Base-by-base conservation (phyloP, 1,140 invertebrate species). In the Hypothenemus hampei region DNA sequence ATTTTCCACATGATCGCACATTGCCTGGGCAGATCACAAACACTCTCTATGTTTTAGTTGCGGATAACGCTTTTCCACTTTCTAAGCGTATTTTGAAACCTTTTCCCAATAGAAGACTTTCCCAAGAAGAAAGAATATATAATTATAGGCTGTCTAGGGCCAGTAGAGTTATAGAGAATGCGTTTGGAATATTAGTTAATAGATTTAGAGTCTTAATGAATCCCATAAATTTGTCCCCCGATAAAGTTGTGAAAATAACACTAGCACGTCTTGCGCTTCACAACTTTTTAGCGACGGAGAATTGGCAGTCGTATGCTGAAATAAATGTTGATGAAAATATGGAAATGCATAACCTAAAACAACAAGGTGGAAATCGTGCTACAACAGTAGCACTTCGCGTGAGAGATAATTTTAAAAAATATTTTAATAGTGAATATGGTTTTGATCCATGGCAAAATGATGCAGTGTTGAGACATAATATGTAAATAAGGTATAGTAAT, bases 11-110 rank as follows among this genome's bases (percentile, higher is more conserved):
- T 23, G 48, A 41, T 31, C 23, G 36, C 37, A 6, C 47, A 20
- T 29, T 60, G 15, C 54, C 47, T 22, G 29, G 31, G 26, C 13
- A 47, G 35, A 39, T 20, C 6, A 40, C 13, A 20, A 6, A 39
- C 3, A 26, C 57, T 8, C 54, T 47, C 46, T 74, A 19, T 39
- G 45, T 33, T 31, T 29, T 59, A 11, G 64, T 73, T 1, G 69
- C 54, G 22, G 76, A 79, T 61, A 72, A 75, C 50, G 75, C 72
- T 24, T 79, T 77, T 61, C 67, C 73, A 13, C 54, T 78, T 35
- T 63, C 62, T 24, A 52, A 53, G 43, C 64, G 70, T 45, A 47
- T 77, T 45, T 68, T 77, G 67, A 73, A 71, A 49, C 72, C 74
- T 51, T 78, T 68, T 57, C 59, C 61, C 16, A 24, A 61, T 59